Evolutionary conservation across 2,113 vertebrate species (phyloP).

Genomic region (Melanerpes aurifrons): DNA sequence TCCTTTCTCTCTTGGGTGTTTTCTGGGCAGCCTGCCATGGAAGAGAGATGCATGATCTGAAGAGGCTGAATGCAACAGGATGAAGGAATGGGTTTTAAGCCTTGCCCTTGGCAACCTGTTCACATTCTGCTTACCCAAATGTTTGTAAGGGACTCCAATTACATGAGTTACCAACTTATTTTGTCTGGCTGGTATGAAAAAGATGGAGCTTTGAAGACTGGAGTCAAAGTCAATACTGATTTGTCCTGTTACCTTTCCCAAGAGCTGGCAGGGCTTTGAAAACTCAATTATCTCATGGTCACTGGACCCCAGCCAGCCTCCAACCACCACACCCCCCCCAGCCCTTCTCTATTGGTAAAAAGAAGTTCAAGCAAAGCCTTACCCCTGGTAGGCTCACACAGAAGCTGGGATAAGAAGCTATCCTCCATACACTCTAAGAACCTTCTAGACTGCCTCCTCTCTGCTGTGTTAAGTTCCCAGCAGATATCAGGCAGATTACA

Average conservation of each 20-base stretch:
- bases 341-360: no score
- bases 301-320: no score
- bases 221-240: constrained; percentile 11
- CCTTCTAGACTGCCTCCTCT: no score
- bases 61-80: neutral
- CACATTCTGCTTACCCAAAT: neutral
- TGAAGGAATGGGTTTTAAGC: neutral
- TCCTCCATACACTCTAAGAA: no score
- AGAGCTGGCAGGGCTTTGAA: neutral
- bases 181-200: neutral
- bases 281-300: no score
- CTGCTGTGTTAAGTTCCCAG: no score
- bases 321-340: no score
- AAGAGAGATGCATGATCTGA: neutral
- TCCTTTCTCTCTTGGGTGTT: neutral
- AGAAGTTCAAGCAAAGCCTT: no score
- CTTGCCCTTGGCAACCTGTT: rapidly evolving
- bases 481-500: no score
- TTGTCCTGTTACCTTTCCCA: neutral
- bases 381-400: no score
- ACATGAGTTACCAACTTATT: neutral
- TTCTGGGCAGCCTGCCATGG: neutral
- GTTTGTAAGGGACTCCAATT: neutral
- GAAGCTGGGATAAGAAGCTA: no score
- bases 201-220: neutral